Evolutionary conservation across 2,888 invertebrate genomes (phyloP), one percentile per base, ranked within the genome.

Genomic region (Lasioglossum zephyrum): DNA sequence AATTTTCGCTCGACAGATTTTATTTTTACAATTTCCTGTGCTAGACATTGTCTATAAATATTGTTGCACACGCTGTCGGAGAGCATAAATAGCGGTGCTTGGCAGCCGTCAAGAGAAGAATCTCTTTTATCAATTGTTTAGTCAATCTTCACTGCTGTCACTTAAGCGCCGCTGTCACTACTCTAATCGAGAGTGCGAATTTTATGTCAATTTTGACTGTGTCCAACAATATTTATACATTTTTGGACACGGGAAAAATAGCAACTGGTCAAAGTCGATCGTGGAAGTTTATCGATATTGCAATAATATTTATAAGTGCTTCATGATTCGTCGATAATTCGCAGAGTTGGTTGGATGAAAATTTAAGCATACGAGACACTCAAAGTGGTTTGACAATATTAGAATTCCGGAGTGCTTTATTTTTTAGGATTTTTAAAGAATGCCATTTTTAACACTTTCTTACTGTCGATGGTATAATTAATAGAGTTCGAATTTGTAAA

Each of bases 361-460:
- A 69, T 36, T 69, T 39, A 39, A 18, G 22, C 9, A 39, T 39
- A 39, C 39, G 18, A 0, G 39, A 69, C 39, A 69, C 22, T 69
- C 69, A 22, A 39, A 4, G 39, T 69, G 39, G 39, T 69, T 22
- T 69, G 69, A 69, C 69, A 69, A 69, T 69, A 69, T 69, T 39
- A 36, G 39, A 11, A 69, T 22, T 39, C 69, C 4, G 39, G 22
- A 69, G 22, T 39, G 22, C 0, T 8, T 69, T 39, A 22, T 69
- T 69, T 22, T 69, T 39, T 9, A 69, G 69, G 9, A 69, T 4
- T 39, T 69, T 69, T 36, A 4, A 69, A 63, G 22, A 3, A 39
- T 18, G 9, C 8, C 22, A 11, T 69, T 39, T 69, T 3, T 22
- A 36, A 39, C 66, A 36, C 3, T 39, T 69, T 39, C 22, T 69